Conservation (phyloP, 2,797 vertebrate species). For the Urosaurus nigricauda region DNA sequence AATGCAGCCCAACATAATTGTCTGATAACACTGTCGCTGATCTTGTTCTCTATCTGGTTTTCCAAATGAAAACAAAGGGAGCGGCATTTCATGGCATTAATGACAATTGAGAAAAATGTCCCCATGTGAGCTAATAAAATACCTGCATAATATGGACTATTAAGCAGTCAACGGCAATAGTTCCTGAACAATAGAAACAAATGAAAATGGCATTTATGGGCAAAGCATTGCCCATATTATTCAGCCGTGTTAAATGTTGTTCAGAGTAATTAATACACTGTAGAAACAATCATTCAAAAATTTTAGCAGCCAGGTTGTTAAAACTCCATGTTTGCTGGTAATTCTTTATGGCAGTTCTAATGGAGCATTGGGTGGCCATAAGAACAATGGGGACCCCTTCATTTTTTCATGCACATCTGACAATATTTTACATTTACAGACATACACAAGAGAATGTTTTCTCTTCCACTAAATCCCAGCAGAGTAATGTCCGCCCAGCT, state of each 20-base stretch:
- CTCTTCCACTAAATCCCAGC: neutral
- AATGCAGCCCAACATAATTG: constrained; percentile 62
- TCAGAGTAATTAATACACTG: constrained; percentile 65
- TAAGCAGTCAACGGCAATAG: constrained; percentile 64
- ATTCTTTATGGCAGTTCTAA: constrained; percentile 46
- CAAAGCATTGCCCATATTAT: constrained; percentile 62
- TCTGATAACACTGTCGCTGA: constrained; percentile 67
- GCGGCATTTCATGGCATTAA: constrained; percentile 61
- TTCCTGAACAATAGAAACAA: constrained; percentile 61
- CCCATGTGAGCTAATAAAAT: constrained; percentile 69
- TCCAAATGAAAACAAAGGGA: constrained; percentile 61
- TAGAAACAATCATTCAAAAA: constrained; percentile 62
- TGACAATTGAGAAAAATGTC: constrained; percentile 66
- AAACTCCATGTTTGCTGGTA: constrained; percentile 7
- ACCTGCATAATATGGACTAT: constrained; percentile 72
- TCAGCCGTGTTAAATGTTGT: constrained; percentile 62
- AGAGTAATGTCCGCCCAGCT: neutral
- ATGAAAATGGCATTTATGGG: constrained; percentile 60
- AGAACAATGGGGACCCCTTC: constrained; percentile 21
- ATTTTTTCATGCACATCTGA: constrained; percentile 2
- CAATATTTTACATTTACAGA: constrained; percentile 10
- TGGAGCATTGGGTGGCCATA: neutral
- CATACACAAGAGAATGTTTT: constrained; percentile 23
- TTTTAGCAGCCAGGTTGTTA: constrained; percentile 35
- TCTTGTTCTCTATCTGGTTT: constrained; percentile 60